Base-by-base conservation (phyloP, 1,140 invertebrate species). In the Aporrectodea caliginosa region DNA sequence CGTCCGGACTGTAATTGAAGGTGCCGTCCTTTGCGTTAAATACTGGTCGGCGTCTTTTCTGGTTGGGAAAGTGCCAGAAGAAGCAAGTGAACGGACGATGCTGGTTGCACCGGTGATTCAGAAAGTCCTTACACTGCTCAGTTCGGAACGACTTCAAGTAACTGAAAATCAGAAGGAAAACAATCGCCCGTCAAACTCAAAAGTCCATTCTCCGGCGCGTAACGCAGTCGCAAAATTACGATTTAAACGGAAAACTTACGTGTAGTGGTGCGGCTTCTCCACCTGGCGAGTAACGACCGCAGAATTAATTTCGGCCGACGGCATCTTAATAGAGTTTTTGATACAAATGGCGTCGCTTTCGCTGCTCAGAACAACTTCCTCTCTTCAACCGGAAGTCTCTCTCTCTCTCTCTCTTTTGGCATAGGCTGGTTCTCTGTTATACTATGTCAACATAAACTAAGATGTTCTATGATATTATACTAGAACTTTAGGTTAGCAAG, bases 41-140 rank as follows among this genome's bases (percentile, higher is more conserved):
- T 22, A 96, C 96, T 85, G 97, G 91, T 86, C 97, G 91, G 88
- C 98, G 92, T 86, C 96, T 91, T 89, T 32, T 76, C 35, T 99
- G 98, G 90, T 99, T 99, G 92, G 96, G 95, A 91, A 99, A 99
- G 93, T 99, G 98, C 97, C 97, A 99, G 90, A 99, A 94, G 92
- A 99, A 99, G 92, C 97, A 99, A 86, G 96, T 97, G 90, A 97
- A 99, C 82, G 98, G 98, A 86, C 97, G 93, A 92, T 99, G 98
- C 91, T 98, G 96, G 88, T 95, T 97, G 90, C 97, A 99, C 93
- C 99, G 98, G 91, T 98, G 96, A 91, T 98, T 96, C 87, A 98
- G 92, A 91, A 99, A 99, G 84, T 97, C 93, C 84, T 94, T 94
- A 91, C 97, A 99, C 91, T 98, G 97, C 89, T 98, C 96, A 84